These are phyloP conservation scores for Percopsis omiscomaycus DNA, from an alignment of 2,797 vertebrate genomes.

Conservation along the genomic window DNA sequence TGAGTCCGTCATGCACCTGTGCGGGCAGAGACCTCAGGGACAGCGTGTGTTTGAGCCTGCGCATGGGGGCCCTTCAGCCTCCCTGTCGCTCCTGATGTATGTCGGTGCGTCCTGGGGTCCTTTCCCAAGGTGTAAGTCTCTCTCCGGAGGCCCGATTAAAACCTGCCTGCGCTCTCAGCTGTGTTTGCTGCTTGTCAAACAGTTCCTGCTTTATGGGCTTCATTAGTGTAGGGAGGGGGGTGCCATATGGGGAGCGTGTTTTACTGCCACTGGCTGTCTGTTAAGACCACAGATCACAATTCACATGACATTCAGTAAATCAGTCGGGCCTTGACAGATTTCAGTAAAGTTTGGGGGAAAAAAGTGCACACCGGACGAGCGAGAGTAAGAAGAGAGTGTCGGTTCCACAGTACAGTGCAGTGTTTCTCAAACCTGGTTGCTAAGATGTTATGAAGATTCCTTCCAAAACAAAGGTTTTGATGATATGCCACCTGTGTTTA, in stretches of 20 bases:
- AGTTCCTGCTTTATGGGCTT: conserved; percentile 73
- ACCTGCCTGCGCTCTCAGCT: conserved; percentile 70
- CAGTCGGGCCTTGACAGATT: conserved; percentile 43
- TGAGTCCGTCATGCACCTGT: conserved; percentile 71
- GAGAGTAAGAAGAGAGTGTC: background rate
- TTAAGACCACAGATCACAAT: conserved; percentile 74
- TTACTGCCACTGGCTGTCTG: conserved; percentile 83
- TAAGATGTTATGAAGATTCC: conserved; percentile 3
- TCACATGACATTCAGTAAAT: conserved; percentile 74
- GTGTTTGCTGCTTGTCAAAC: conserved; percentile 76
- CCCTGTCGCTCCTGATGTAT: conserved; percentile 72
- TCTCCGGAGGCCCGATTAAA: conserved; percentile 77
- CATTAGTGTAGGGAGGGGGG: conserved; percentile 69
- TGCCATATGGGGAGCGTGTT: conserved; percentile 77
- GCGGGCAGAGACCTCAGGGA: conserved; percentile 49
- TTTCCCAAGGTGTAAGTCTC: conserved; percentile 60
- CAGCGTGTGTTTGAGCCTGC: conserved; percentile 33
- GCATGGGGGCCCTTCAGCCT: conserved; percentile 53
- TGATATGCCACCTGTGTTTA: conserved; percentile 25
- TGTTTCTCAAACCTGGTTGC: background rate
- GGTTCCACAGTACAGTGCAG: background rate
- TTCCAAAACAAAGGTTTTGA: conserved; percentile 28
- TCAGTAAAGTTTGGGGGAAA: conserved; percentile 36
- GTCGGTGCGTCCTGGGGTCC: conserved; percentile 58
- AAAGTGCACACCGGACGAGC: conserved; percentile 33